Conservation (phyloP, 2,113 vertebrate species). For the Morone chrysops region DNA sequence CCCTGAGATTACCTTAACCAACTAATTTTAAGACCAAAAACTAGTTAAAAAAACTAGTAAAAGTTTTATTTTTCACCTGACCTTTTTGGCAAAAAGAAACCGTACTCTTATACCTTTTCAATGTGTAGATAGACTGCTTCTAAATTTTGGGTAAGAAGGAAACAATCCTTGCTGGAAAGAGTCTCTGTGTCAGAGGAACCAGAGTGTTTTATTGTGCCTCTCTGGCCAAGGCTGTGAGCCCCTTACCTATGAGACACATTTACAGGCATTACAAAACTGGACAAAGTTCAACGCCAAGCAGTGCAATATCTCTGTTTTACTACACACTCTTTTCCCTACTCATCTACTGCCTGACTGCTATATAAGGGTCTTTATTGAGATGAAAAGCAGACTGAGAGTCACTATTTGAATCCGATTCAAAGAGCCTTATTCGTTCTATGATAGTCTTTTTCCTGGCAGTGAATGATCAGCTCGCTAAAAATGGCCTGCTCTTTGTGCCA, state of each 20-base stretch:
- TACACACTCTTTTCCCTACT: slow-evolving; percentile 61
- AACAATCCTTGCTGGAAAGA: slow-evolving; percentile 22
- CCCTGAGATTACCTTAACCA: neutral
- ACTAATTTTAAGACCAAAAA: neutral
- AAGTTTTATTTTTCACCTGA: neutral
- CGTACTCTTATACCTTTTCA: neutral
- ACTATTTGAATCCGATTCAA: slow-evolving; percentile 74
- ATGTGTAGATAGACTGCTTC: neutral
- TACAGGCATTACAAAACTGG: slow-evolving; percentile 72
- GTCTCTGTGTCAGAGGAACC: slow-evolving; percentile 40
- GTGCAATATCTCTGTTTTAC: slow-evolving; percentile 76
- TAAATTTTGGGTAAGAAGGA: slow-evolving; percentile 12
- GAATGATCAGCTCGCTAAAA: slow-evolving; percentile 64
- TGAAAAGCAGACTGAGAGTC: slow-evolving; percentile 73
- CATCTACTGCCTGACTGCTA: slow-evolving; percentile 62
- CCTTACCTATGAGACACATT: slow-evolving; percentile 71
- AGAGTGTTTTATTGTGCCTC: slow-evolving; percentile 66
- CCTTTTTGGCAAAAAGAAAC: neutral
- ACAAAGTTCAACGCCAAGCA: slow-evolving; percentile 69
- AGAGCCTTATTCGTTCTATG: slow-evolving; percentile 65
- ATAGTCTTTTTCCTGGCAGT: slow-evolving; percentile 81
- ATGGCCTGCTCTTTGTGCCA: slow-evolving; percentile 61
- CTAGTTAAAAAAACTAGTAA: too few relatives aligned
- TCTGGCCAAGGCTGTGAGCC: slow-evolving; percentile 64
- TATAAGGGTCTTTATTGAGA: slow-evolving; percentile 72